A percentile compares a stretch with the other conserved stretches of the same genome.
Evolutionary conservation across 2,888 invertebrate species (phyloP).

Genomic region (Gymnoscelis rufifasciata): DNA sequence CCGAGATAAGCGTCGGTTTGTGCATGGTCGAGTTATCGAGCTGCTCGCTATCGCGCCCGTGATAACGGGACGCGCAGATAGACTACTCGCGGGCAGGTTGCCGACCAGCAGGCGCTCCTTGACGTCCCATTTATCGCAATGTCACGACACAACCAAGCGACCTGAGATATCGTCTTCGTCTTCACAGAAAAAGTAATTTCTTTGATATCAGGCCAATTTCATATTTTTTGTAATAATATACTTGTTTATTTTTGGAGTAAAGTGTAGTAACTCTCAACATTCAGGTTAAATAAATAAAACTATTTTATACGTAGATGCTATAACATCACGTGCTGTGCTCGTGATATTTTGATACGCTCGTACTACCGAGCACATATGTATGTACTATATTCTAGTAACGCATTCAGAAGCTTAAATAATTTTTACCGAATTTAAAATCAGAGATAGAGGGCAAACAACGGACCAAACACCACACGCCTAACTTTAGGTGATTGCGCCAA

Average conservation of each 20-base stretch:
- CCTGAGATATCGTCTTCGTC: constrained; percentile 27
- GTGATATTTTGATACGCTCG: no score
- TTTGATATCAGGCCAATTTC: constrained; percentile 42
- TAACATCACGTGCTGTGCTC: no score
- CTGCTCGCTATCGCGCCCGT: constrained; percentile 53
- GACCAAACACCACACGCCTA: not conserved
- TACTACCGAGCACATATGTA: no score
- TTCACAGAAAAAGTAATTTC: constrained; percentile 32
- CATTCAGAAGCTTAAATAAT: no score
- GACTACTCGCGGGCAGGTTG: constrained; percentile 50
- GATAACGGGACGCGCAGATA: constrained; percentile 63
- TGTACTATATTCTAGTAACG: no score
- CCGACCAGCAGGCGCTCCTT: constrained; percentile 35
- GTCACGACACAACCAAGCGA: constrained; percentile 25
- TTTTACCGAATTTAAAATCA: not conserved
- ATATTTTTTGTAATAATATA: constrained; percentile 19
- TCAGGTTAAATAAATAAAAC: no score
- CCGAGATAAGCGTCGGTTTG: constrained; percentile 58
- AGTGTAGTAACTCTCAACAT: no score
- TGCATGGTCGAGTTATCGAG: constrained; percentile 56
- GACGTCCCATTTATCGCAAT: constrained; percentile 49
- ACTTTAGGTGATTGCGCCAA: constrained; percentile 39
- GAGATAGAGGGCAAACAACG: not conserved
- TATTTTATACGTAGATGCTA: no score
- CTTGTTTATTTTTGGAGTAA: no score